Percentiles rank a stretch among this genome's conserved stretches.
These are phyloP conservation scores for Pomatorhinus ruficollis DNA, from an alignment of 2,113 vertebrate genomes.

Conservation along the genomic window DNA sequence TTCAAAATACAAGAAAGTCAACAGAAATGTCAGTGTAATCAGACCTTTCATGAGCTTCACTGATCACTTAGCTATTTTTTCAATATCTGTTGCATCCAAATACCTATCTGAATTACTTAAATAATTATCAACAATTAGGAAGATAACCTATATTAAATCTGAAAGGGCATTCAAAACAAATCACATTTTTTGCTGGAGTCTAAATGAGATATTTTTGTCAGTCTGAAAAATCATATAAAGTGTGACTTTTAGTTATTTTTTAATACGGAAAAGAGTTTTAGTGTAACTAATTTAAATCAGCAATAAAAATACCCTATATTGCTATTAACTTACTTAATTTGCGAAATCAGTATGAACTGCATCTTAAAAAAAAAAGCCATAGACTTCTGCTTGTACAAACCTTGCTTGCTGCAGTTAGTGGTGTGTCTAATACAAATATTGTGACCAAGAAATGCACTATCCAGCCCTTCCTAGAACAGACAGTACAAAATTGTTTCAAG, in stretches of 20 bases:
- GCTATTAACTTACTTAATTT: neutral
- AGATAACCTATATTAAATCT: neutral
- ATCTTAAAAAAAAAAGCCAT: rapidly evolving
- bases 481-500: neutral
- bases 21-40: neutral
- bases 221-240: neutral
- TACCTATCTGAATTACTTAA: neutral
- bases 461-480: neutral
- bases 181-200: neutral
- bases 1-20: neutral
- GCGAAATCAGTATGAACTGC: neutral
- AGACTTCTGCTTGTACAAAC: neutral
- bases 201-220: neutral
- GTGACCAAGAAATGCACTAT: neutral
- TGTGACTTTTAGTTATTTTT: neutral
- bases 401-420: neutral
- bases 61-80: neutral
- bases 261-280: neutral
- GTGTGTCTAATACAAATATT: neutral
- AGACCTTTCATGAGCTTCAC: neutral
- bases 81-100: neutral
- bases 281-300: neutral
- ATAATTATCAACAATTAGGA: neutral
- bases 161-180: neutral
- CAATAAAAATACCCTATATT: neutral